phyloP scores from a whole-genome alignment of 2,888 invertebrate genomes.

The Tribolium freemani region DNA sequence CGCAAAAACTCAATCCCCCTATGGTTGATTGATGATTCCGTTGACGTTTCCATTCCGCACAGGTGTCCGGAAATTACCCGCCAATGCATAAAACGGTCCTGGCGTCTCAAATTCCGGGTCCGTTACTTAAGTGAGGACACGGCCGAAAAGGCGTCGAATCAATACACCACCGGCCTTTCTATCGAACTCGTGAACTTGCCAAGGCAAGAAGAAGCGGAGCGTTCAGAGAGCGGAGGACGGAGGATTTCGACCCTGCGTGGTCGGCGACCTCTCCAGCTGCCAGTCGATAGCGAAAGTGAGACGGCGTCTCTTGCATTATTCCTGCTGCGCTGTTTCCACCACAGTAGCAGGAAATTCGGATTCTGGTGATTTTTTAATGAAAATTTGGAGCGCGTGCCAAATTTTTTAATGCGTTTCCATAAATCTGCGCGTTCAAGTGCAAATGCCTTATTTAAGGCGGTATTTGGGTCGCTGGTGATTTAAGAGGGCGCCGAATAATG shows the following conservation, averaged over 20 bases:
- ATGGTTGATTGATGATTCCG: constrained; percentile 13
- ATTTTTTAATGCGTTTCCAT: constrained; percentile 30
- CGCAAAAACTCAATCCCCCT: constrained; percentile 7
- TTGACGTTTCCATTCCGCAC: constrained; percentile 16
- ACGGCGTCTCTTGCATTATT: constrained; percentile 54
- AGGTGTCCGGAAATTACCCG: constrained; percentile 29
- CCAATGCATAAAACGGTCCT: constrained; percentile 24
- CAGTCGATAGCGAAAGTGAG: constrained; percentile 59
- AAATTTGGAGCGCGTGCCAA: constrained; percentile 20
- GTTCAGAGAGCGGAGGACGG: constrained; percentile 35
- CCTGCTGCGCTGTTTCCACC: constrained; percentile 39
- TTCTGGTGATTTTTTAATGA: too few species aligned
- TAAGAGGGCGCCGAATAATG: constrained; percentile 2
- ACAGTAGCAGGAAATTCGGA: too few species aligned
- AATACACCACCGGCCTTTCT: constrained; percentile 28
- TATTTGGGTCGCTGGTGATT: constrained; percentile 27
- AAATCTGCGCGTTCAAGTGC: constrained; percentile 27
- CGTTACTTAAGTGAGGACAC: constrained; percentile 5
- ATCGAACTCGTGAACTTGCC: constrained; percentile 42
- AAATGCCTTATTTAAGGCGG: constrained; percentile 23
- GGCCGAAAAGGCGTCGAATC: constrained; percentile 22
- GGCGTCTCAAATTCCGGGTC: constrained; percentile 1
- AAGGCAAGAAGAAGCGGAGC: constrained; percentile 38
- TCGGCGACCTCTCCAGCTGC: constrained; percentile 52
- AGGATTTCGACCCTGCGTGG: constrained; percentile 45